Evolutionary conservation across 92 coral and sea anemone genomes (phyloP).

Genomic region (Zoanthus sansibaricus): DNA sequence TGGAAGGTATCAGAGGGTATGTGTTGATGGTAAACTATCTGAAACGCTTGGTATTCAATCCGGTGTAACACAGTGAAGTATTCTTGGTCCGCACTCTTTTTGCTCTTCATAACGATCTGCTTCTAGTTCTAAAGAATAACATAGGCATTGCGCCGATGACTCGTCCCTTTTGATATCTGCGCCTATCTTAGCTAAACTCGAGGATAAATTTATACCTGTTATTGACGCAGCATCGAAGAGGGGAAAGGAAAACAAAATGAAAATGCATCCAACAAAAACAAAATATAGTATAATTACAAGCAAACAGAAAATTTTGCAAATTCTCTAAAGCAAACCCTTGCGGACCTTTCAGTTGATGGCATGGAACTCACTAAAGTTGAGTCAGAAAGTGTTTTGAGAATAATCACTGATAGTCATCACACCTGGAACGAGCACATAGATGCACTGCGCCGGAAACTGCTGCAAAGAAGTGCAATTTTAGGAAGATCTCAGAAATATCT

Average conservation of each 20-base stretch:
- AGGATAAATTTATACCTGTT: constrained; percentile 30
- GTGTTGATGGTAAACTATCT: constrained; percentile 54
- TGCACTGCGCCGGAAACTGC: too few relatives aligned
- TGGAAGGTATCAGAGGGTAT: constrained; percentile 61
- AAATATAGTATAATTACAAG: constrained; percentile 56
- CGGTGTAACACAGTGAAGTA: constrained; percentile 63
- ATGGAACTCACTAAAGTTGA: constrained; percentile 43
- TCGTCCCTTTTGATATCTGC: constrained; percentile 57
- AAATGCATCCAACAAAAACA: constrained; percentile 58
- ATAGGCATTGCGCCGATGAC: constrained; percentile 63
- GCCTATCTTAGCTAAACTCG: constrained; percentile 33
- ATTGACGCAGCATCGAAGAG: constrained; percentile 16
- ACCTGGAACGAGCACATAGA: too few relatives aligned
- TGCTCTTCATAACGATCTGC: constrained; percentile 65
- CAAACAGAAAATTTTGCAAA: constrained; percentile 56
- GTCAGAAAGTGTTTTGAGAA: too few relatives aligned
- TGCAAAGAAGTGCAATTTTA: too few relatives aligned
- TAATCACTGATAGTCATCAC: too few relatives aligned
- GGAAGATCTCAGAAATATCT: too few relatives aligned
- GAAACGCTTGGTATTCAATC: constrained; percentile 29
- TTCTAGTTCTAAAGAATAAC: constrained; percentile 46
- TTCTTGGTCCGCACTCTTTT: constrained; percentile 57
- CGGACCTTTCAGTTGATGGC: constrained; percentile 56
- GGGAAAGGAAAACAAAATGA: constrained; percentile 60
- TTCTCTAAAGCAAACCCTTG: constrained; percentile 54